Evolutionary conservation across 2,888 invertebrate genomes (phyloP).

Genomic region (Eilema griseolum): DNA sequence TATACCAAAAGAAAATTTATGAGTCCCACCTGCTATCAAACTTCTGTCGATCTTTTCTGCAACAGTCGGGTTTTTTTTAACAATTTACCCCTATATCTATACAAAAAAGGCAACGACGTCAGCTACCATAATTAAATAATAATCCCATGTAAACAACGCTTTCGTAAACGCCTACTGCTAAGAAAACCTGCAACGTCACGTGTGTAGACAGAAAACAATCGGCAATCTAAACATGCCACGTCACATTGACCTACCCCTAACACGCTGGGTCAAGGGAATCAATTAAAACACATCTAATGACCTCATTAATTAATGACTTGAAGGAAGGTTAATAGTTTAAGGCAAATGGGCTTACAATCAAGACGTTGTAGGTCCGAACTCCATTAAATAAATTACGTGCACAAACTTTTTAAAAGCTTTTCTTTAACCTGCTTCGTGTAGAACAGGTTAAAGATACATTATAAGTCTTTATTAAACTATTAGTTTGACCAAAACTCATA

Average conservation of each 20-base stretch:
- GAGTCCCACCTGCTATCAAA: too few species aligned
- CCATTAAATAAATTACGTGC: neutral
- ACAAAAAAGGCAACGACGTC: too few species aligned
- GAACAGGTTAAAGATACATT: too few species aligned
- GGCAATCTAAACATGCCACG: neutral
- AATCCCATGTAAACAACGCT: neutral
- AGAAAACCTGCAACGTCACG: neutral
- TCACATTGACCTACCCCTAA: neutral
- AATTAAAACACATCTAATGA: conserved; percentile 5
- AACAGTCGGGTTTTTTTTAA: too few species aligned
- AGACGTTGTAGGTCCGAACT: neutral
- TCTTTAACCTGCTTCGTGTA: neutral
- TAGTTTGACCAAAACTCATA: too few species aligned
- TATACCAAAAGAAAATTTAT: too few species aligned
- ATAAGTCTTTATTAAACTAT: too few species aligned
- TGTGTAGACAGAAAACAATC: neutral
- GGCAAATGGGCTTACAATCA: neutral
- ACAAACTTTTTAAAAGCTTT: neutral
- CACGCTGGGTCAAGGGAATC: neutral
- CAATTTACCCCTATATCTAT: too few species aligned
- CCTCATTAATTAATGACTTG: neutral
- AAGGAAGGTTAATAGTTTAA: conserved; percentile 2
- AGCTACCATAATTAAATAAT: too few species aligned
- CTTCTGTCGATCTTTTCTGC: too few species aligned
- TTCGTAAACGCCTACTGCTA: neutral